Base-by-base conservation (phyloP, 2,888 invertebrate species). In the Cylindroiulus punctatus region DNA sequence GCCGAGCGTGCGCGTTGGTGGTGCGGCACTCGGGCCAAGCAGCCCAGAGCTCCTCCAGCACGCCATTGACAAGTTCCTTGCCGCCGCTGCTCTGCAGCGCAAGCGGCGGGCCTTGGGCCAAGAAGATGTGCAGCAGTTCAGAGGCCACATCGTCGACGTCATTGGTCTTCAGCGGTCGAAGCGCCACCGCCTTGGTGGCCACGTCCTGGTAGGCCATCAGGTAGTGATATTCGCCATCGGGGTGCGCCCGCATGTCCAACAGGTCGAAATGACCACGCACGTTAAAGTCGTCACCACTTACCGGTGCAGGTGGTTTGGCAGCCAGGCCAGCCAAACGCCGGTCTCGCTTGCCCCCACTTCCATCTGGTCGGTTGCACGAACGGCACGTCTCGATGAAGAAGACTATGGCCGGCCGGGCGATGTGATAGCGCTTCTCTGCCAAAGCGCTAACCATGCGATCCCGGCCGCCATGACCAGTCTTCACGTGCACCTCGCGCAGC, bases 131-230 rank as follows among this genome's bases (percentile, higher is more conserved):
- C 81, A 88, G 84, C 19, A 88, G 84, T 32, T 76, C 26, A 57
- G 52, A 26, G 7, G 88, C 83, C 19, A 88, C 85, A 81, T 88
- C 87, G 26, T 19, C 52, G 44, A 86, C 87, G n/a, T 36, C 84
- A 81, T 88, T 88, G 7, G 47, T 30, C 40, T 65, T 19, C 57
- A 87, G 52, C 14, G 87, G 44, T 52, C 84, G 32, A 4, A 87
- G 47, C 40, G 52, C n/a, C 5, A 85, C 52, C 47, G 87, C 85
- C 65, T 88, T 88, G 14, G 87, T 88, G 32, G 84, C 57, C 86
- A 87, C 85, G 82, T 88, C 88, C 76, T 88, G 87, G 81, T 87
- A 88, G 22, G 87, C 86, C 14, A 88, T 42, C 22, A 87, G 47
- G 40, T 52, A 87, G 65, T 82, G 86, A 19, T 47, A 84, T 14